These are phyloP conservation scores for Tuberolachnus salignus DNA, from an alignment of 2,888 invertebrate species.

Conservation along the genomic window DNA sequence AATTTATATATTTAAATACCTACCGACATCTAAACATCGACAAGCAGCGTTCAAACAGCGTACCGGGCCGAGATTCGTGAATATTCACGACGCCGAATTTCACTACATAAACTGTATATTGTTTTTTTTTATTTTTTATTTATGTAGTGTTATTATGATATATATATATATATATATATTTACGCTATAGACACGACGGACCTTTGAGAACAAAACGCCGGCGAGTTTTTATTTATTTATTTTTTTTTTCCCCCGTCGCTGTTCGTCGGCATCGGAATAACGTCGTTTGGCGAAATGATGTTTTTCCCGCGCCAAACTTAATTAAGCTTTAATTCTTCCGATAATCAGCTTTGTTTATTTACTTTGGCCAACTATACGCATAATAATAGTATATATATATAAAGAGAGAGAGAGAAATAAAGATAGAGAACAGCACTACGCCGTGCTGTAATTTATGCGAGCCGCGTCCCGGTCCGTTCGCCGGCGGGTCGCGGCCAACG, in stretches of 20 bases:
- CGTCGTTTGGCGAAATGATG: not conserved
- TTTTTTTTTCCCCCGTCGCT: not conserved
- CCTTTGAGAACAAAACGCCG: not conserved
- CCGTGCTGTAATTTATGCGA: constrained; percentile 40
- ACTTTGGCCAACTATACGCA: no score
- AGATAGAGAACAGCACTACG: no score
- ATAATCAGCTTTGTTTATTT: constrained; percentile 52
- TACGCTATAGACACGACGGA: not conserved
- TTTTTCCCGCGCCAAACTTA: constrained; percentile 17
- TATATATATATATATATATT: no score
- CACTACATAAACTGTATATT: not conserved
- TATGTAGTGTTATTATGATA: no score
- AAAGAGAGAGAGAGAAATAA: no score
- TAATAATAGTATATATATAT: no score
- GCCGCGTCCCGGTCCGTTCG: constrained; percentile 9
- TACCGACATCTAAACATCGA: not conserved
- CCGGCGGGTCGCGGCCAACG: not conserved
- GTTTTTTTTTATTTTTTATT: no score
- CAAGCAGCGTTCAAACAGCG: no score
- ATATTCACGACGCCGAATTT: not conserved
- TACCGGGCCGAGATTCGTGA: not conserved
- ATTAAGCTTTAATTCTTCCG: constrained; percentile 38
- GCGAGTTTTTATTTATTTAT: no score
- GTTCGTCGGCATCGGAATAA: not conserved
- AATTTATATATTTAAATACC: not conserved